phyloP scores from a whole-genome alignment of 2,113 vertebrate species.

The Peromyscus californicus region DNA sequence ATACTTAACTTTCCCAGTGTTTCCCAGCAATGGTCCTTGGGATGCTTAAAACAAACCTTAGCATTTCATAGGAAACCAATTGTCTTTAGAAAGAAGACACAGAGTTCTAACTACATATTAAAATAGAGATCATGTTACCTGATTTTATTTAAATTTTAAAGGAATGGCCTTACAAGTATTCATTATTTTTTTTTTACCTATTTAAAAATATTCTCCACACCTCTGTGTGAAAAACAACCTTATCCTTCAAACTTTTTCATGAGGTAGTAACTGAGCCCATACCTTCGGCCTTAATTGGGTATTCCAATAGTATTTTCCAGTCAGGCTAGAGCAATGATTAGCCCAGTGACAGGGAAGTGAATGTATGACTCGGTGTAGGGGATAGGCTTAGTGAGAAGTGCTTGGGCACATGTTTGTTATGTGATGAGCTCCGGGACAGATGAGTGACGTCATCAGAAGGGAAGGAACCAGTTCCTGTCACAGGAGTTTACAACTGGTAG shows the following conservation, averaged over 20 bases:
- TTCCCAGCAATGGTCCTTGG: background rate
- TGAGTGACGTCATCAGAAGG: background rate
- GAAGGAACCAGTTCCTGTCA: background rate
- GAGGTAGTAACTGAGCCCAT: background rate
- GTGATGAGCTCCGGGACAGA: background rate
- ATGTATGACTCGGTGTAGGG: background rate
- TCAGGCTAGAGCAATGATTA: background rate
- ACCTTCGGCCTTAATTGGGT: background rate
- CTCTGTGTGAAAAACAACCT: background rate
- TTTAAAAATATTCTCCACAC: constrained; percentile 22
- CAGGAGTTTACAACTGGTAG: background rate
- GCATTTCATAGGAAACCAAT: background rate
- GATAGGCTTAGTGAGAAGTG: background rate
- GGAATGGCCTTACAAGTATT: background rate
- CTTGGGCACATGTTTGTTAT: background rate
- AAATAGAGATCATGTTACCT: background rate
- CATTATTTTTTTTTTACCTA: background rate
- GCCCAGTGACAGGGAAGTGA: background rate
- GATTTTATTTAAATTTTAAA: background rate
- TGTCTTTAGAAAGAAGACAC: background rate
- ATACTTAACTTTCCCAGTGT: background rate
- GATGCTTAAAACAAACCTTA: constrained; percentile 7
- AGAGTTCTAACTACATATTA: constrained; percentile 8
- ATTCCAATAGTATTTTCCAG: background rate
- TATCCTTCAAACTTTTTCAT: background rate